Conservation (phyloP, 2,797 vertebrate species). For the Emydoidea blandingii region DNA sequence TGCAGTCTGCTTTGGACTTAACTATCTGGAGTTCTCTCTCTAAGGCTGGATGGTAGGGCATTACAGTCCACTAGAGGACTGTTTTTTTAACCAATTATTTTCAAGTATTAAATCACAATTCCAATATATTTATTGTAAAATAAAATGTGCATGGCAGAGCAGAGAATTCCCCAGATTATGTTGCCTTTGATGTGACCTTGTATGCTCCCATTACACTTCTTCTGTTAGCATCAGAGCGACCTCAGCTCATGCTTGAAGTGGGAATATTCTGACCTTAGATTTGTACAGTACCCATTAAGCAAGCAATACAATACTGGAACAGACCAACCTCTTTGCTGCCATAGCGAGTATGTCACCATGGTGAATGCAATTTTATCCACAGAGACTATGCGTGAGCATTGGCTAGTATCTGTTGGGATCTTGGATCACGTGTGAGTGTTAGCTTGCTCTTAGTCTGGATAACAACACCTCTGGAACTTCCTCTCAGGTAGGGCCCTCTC, state of each 20-base stretch:
- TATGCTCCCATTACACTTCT: not conserved
- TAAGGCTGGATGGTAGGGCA: not conserved
- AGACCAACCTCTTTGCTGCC: not conserved
- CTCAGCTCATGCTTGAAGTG: not conserved
- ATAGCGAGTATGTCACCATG: not conserved
- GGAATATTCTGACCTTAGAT: accelerated
- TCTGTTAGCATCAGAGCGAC: not conserved
- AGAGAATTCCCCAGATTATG: accelerated
- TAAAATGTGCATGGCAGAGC: not conserved
- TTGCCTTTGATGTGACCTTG: not conserved
- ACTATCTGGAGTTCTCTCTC: not conserved
- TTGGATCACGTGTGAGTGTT: not conserved
- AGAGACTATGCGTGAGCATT: not conserved
- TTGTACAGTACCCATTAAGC: not conserved
- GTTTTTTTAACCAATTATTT: not conserved
- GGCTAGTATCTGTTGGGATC: not conserved
- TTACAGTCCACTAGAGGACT: not conserved
- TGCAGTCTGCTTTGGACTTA: not conserved
- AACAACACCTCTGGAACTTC: not conserved
- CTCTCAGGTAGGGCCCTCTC: not conserved
- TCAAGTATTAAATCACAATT: not conserved
- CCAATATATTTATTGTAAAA: not conserved
- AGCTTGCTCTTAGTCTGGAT: not conserved
- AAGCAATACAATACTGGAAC: not conserved
- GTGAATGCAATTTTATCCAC: not conserved